Percentiles rank a stretch among this genome's conserved stretches.
Conservation (phyloP, 2,888 invertebrate species). For the Azorinus chamasolen region DNA sequence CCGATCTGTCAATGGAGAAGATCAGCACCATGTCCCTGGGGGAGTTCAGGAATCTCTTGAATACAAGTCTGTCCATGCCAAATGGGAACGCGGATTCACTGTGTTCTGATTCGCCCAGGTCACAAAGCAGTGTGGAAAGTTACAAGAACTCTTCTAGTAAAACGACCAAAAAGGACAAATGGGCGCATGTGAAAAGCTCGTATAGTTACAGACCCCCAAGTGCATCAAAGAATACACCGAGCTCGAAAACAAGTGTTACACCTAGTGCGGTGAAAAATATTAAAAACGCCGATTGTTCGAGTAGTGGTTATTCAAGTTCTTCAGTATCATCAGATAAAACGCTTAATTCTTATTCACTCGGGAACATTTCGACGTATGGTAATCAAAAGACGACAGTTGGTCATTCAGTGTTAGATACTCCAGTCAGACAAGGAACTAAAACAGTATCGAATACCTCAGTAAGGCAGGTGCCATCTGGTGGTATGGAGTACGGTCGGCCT, state of each 20-base stretch:
- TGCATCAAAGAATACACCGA: constrained; percentile 31
- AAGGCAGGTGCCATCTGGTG: constrained; percentile 10
- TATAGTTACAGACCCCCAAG: constrained; percentile 36
- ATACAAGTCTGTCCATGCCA: constrained; percentile 73
- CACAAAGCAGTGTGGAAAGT: constrained; percentile 73
- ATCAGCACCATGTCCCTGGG: constrained; percentile 82
- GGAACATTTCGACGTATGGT: constrained; percentile 16
- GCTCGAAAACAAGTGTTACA: constrained; percentile 8
- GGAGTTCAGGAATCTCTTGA: constrained; percentile 79
- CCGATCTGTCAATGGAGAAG: constrained; percentile 73
- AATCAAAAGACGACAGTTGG: constrained; percentile 2
- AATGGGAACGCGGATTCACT: constrained; percentile 64
- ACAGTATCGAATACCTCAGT: background rate
- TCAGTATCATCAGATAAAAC: constrained; percentile 37
- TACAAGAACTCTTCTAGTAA: constrained; percentile 38
- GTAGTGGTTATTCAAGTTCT: constrained; percentile 53
- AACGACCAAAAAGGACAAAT: constrained; percentile 16
- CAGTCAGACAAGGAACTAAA: background rate
- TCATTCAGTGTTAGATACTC: background rate
- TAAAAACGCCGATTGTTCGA: constrained; percentile 17
- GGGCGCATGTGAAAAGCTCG: constrained; percentile 49
- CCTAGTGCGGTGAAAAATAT: constrained; percentile 4
- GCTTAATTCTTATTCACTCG: background rate
- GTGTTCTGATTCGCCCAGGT: constrained; percentile 71
- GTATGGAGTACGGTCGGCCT: constrained; percentile 43